Evolutionary conservation across 2,797 vertebrate species (phyloP).

Genomic region (Chelidonichthys spinosus): DNA sequence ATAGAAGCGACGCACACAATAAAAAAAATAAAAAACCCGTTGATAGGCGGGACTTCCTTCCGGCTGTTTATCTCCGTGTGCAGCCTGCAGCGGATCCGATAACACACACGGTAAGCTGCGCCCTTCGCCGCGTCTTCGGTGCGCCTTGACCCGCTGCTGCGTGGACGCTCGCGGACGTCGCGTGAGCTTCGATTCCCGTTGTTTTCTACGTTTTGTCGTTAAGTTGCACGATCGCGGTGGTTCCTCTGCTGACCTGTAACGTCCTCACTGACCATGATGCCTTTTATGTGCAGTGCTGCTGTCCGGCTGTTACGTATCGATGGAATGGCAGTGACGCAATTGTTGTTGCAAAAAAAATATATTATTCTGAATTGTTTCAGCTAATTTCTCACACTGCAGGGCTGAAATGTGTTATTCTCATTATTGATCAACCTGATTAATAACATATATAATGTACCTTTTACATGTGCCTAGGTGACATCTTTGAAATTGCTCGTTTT

Average conservation of each 20-base stretch:
- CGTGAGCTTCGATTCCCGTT: too few species aligned
- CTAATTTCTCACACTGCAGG: not conserved
- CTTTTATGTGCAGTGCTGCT: not conserved
- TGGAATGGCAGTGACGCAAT: not conserved
- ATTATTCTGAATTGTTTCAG: not conserved
- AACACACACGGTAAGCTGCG: conserved; percentile 68
- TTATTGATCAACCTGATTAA: not conserved
- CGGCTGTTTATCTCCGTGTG: conserved; percentile 61
- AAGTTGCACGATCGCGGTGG: too few species aligned
- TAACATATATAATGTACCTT: not conserved
- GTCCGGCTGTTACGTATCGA: not conserved
- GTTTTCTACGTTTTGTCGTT: too few species aligned
- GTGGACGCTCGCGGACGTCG: too few species aligned
- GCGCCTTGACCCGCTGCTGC: too few species aligned
- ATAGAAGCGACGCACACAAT: not conserved
- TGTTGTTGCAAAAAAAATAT: too few species aligned
- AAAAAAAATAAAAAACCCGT: not conserved
- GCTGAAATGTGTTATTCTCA: not conserved
- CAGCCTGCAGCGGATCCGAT: conserved; percentile 62
- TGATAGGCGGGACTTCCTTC: conserved; percentile 76
- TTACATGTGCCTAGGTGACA: not conserved
- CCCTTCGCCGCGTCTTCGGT: too few species aligned
- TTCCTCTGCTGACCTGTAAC: too few species aligned
- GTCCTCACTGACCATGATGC: not conserved
- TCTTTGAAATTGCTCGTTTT: conserved; percentile 5